Conservation (phyloP, 2,113 vertebrate genomes). For the Phylloscopus whistleri region DNA sequence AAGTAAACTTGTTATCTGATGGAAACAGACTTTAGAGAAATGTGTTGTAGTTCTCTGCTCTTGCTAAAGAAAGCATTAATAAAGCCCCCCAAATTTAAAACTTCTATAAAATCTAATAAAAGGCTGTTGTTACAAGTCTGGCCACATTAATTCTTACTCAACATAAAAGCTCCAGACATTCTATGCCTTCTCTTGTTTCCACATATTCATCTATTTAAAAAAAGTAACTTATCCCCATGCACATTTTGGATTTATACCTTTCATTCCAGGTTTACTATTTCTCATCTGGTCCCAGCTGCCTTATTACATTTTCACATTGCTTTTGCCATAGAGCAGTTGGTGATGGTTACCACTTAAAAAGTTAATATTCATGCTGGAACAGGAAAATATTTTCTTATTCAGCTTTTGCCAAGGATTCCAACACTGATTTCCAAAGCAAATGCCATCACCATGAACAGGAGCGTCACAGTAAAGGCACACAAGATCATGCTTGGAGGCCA, state of each 20-base stretch:
- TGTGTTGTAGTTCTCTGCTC: background rate
- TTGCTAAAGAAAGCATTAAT: background rate
- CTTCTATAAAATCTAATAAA: background rate
- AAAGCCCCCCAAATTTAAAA: background rate
- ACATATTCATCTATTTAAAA: background rate
- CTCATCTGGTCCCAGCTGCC: background rate
- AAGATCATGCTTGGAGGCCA: background rate
- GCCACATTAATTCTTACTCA: background rate
- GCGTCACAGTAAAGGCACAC: background rate
- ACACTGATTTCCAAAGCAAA: background rate
- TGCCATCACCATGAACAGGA: background rate
- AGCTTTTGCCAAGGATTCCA: background rate
- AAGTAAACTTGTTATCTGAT: background rate
- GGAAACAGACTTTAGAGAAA: background rate
- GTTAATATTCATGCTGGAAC: background rate
- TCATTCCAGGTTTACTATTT: background rate
- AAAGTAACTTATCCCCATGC: background rate
- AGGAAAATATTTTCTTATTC: background rate
- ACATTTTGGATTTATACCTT: background rate
- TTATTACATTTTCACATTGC: background rate
- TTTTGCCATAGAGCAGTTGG: background rate
- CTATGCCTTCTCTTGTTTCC: background rate
- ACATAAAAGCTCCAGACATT: background rate
- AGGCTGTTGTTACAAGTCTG: background rate
- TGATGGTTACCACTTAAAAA: background rate